Evolutionary conservation across 2,113 vertebrate genomes (phyloP), one percentile per base, ranked within the genome.

Genomic region (Mungos mungo): DNA sequence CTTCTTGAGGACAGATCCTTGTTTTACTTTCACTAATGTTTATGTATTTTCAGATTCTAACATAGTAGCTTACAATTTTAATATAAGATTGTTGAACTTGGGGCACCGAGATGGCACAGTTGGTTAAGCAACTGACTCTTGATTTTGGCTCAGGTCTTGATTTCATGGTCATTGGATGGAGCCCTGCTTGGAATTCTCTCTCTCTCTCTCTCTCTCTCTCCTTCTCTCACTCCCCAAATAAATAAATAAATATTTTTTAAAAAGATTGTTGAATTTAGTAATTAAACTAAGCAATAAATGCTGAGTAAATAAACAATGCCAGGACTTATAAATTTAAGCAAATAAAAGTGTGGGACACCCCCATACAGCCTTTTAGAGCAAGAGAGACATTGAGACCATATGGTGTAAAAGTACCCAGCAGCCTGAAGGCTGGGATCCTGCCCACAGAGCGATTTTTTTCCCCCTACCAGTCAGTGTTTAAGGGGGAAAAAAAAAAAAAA

Each of bases 21-120:
- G 21, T 84, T 93, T 91, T 63, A 88, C 72, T 87, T 77, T 50
- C 35, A 77, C 52, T 84, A 88, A 33, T 81, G 45, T 83, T 92
- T 77, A 14, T 50, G 14, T 80, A 72, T 83, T 13, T 50, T 23
- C 12, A 57, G 38, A 54, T 38, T 90, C 45, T 86, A 79, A 41
- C n/a, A 77, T 18, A 45, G 45, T 38, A 82, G 25, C 18, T 23
- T 96, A 88, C 88, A 57, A 93, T 71, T 87, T 95, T 33, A 83
- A 23, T 72, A 52, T 25, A 45, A 91, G 35, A 38, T 21, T 68
- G 5, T 33, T 91, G 45, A 88, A 74, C 57, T 89, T 79, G 69
- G 35, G 57, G 21, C 18, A 18, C 57, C 57, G 7, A 23, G 57
- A 7, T 9, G 57, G 57, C 57, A 60, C 19, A 60, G 57, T 23